phyloP scores from a whole-genome alignment of 2,113 vertebrate species.

The Megaleporinus macrocephalus region DNA sequence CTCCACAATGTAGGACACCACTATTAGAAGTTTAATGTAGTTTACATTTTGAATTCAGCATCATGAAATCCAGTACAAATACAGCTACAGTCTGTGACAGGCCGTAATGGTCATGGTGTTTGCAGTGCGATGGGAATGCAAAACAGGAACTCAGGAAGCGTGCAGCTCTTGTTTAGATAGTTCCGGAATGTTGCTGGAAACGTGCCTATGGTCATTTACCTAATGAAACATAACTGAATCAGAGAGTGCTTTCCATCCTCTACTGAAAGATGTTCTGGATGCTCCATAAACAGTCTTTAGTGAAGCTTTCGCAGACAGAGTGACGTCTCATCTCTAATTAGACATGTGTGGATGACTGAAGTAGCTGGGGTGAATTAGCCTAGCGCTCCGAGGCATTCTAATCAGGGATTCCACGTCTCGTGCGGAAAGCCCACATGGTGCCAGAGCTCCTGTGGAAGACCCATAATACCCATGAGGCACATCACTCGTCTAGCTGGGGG shows the following conservation, averaged over 20 bases:
- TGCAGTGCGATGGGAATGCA: neutral
- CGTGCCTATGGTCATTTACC: neutral
- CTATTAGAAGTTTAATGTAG: too few relatives aligned
- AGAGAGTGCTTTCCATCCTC: neutral
- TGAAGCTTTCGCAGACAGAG: constrained; percentile 5
- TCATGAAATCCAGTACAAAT: too few relatives aligned
- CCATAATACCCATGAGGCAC: constrained; percentile 37
- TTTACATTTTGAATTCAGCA: too few relatives aligned
- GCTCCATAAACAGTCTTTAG: constrained; percentile 38
- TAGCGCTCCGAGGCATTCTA: constrained; percentile 37
- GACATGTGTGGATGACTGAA: neutral
- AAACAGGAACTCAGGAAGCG: neutral
- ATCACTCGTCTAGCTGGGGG: neutral
- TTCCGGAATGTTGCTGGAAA: neutral
- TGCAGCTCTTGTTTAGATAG: neutral
- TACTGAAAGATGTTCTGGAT: neutral
- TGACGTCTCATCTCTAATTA: constrained; percentile 43
- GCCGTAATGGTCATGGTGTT: neutral
- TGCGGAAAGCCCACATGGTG: constrained; percentile 32
- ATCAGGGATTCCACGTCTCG: constrained; percentile 45
- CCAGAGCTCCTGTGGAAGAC: constrained; percentile 27
- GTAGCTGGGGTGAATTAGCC: constrained; percentile 13
- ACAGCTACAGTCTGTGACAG: neutral
- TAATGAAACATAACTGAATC: neutral
- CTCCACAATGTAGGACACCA: too few relatives aligned